Evolutionary conservation across 2,888 invertebrate genomes (phyloP), one percentile per base, ranked within the genome.

Genomic region (Agrypnus murinus): DNA sequence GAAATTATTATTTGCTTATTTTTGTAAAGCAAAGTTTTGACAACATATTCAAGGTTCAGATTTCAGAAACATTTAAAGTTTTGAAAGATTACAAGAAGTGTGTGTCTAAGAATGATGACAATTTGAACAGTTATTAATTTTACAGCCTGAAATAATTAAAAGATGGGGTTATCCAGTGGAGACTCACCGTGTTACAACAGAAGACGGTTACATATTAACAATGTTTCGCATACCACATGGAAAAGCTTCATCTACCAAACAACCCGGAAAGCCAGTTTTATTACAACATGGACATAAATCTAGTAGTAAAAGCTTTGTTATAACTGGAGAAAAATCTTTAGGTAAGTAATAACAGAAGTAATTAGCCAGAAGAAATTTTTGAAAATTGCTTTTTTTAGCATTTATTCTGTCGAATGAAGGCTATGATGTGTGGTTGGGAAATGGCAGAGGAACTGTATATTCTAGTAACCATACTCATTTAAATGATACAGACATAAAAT

Each of bases 351-450:
- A 6, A 46, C 5, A 10, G 5, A 32, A 15, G 31, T 7, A 0
- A 5, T 8, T 25, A 2, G 25, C 2, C 2, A 2, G 5, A 25
- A 3, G 2, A n/a, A 17, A 12, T 32, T 12, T 36, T 19, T 14
- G 10, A 12, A 59, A 17, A 8, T 9, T 34, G 10, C 2, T 25
- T 3, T 25, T 65, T 68, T 14, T 38, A 75, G 75, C 62, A 1
- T 69, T 74, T 32, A 65, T 72, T 53, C 67, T 75, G 31, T 43
- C 71, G 0, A 69, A 74, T 10, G 25, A 43, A 32, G 75, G 74
- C 8, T 74, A 74, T 50, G 75, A 75, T 48, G 71, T 75, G 2
- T 75, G 75, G 75, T 31, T 75, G 8, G 75, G 74, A n/a, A 75
- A 75, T 40, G 66, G 72, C 8, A 70, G 75, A 60, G 75, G 74